These are phyloP conservation scores for Neoitamus cyanurus DNA, from an alignment of 2,888 invertebrate species.

Conservation along the genomic window DNA sequence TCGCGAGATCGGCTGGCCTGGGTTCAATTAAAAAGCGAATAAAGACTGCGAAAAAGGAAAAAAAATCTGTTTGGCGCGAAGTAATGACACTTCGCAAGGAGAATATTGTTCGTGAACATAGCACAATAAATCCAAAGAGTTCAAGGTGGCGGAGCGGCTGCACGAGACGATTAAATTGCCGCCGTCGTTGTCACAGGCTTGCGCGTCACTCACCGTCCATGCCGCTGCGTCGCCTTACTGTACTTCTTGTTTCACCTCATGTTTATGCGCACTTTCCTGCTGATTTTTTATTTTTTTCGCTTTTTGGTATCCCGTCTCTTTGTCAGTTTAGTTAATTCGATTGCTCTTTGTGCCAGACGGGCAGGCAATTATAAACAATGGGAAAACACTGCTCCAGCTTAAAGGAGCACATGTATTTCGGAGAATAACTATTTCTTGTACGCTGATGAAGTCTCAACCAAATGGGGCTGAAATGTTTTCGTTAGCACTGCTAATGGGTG, in stretches of 20 bases:
- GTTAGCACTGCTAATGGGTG: not conserved
- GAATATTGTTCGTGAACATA: not conserved
- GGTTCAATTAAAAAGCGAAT: not conserved
- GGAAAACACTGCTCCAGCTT: not conserved
- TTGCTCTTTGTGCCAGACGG: not conserved
- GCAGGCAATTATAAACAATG: slow-evolving; percentile 7
- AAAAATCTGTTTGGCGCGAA: not conserved
- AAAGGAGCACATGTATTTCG: not conserved
- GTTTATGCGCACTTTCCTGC: not conserved
- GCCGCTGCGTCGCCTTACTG: not conserved
- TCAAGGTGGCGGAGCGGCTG: slow-evolving; percentile 33
- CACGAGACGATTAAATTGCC: slow-evolving; percentile 39
- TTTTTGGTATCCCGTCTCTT: not conserved
- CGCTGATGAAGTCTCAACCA: not conserved
- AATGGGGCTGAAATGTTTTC: not conserved
- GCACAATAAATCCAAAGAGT: slow-evolving; percentile 34
- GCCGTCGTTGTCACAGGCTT: not conserved
- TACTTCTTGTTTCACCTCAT: not conserved
- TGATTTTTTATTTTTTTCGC: not conserved
- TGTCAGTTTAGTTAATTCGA: slow-evolving; percentile 14
- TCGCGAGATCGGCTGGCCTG: not conserved
- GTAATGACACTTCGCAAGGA: slow-evolving; percentile 39
- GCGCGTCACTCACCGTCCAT: slow-evolving; percentile 19
- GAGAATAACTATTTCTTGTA: not conserved
- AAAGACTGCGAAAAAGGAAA: not conserved